These are phyloP conservation scores for Chymomyza costata DNA, from an alignment of 1,140 invertebrate species.

Conservation along the genomic window DNA sequence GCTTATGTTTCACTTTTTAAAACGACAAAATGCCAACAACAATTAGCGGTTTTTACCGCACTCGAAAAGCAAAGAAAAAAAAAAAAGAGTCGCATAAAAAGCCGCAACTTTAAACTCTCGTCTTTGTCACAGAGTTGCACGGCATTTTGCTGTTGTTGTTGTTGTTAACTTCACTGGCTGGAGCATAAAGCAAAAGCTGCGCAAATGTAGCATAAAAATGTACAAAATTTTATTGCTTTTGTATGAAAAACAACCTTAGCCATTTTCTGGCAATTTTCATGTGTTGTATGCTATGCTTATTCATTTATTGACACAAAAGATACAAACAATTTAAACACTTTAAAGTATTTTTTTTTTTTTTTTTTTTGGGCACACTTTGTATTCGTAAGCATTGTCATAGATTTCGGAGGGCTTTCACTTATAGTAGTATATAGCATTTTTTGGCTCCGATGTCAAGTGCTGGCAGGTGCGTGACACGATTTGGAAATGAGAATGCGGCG, in stretches of 20 bases:
- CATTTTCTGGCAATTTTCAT: no score
- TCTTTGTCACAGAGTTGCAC: conserved; percentile 10
- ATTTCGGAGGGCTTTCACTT: conserved; percentile 15
- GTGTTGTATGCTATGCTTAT: conserved; percentile 34
- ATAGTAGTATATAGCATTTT: no score
- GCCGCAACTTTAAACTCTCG: no score
- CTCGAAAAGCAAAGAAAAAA: conserved; percentile 4
- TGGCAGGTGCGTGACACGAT: conserved; percentile 43
- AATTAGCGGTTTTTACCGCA: conserved; percentile 51
- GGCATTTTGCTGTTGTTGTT: conserved; percentile 40
- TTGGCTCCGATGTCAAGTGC: no score
- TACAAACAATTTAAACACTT: conserved; percentile 55
- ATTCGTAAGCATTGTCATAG: conserved; percentile 49
- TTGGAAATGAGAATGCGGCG: conserved; percentile 42
- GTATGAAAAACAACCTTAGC: no score
- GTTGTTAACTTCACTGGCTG: conserved; percentile 32
- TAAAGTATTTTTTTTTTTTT: conserved; percentile 14
- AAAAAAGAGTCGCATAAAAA: conserved; percentile 61
- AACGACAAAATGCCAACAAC: conserved; percentile 44
- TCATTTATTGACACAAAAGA: conserved; percentile 69
- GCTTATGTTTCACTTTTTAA: conserved; percentile 71
- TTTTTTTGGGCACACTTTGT: conserved; percentile 29
- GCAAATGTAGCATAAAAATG: conserved; percentile 63
- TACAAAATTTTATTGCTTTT: conserved; percentile 57
- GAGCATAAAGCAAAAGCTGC: neutral